Evolutionary conservation across 2,113 vertebrate genomes (phyloP).

Genomic region (Triplophysa tibetana): DNA sequence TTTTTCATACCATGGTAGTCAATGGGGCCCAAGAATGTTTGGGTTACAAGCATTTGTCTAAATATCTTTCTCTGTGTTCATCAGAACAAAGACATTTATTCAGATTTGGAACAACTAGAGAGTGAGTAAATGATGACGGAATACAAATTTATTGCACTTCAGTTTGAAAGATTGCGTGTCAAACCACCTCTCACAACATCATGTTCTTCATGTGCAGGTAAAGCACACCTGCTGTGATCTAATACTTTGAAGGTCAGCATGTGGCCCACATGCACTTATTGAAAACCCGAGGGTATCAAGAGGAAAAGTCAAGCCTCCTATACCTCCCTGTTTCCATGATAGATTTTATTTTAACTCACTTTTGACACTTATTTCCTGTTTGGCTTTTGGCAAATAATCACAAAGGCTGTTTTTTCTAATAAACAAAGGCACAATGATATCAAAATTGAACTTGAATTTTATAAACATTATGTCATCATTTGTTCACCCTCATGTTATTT

Average conservation of each 20-base stretch:
- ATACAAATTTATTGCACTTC: too few species aligned
- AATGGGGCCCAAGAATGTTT: too few species aligned
- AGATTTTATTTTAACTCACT: neutral
- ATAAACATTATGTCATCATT: too few species aligned
- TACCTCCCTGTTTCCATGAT: neutral
- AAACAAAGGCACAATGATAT: neutral
- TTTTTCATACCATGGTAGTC: too few species aligned
- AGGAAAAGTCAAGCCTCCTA: too few species aligned
- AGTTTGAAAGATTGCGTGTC: too few species aligned
- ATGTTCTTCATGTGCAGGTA: slow-evolving; percentile 95
- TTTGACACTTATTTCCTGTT: neutral
- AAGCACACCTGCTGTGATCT: slow-evolving; percentile 87
- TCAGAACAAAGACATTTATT: too few species aligned
- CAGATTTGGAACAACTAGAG: too few species aligned
- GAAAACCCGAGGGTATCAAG: slow-evolving; percentile 67
- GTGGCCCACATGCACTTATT: slow-evolving; percentile 87
- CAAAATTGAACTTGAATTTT: neutral
- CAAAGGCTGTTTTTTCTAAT: neutral
- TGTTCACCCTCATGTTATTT: too few species aligned
- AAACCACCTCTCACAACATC: slow-evolving; percentile 86
- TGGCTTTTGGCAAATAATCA: neutral
- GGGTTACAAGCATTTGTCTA: too few species aligned
- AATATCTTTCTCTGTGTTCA: too few species aligned
- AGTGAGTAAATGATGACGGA: too few species aligned
- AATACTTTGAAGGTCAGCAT: slow-evolving; percentile 89